A percentile compares a stretch with the other conserved stretches of the same genome.
Evolutionary conservation across 2,888 invertebrate species (phyloP).

Genomic region (Diarsia dahlii): DNA sequence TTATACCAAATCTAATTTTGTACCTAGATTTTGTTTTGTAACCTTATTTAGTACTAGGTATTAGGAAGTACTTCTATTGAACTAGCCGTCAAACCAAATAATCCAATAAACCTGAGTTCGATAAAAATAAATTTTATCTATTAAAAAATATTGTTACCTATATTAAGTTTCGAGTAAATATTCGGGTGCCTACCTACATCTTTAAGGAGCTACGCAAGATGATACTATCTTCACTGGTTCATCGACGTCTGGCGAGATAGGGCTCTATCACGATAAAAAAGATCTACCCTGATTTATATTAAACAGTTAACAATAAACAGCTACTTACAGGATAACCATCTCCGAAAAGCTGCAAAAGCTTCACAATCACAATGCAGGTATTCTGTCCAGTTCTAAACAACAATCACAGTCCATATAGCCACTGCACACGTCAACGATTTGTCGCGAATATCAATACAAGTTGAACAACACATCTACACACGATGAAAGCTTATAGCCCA

Average conservation of each 20-base stretch:
- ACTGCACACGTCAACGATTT: constrained; percentile 57
- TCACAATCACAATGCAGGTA: constrained; percentile 76
- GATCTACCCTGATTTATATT: not conserved
- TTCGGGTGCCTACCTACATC: not conserved
- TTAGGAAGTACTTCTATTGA: not conserved
- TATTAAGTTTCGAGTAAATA: not conserved
- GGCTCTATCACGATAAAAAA: not conserved
- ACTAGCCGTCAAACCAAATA: not conserved
- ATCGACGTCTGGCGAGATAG: not conserved
- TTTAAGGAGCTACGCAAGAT: not conserved
- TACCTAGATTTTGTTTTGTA: not conserved
- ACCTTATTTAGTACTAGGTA: not conserved
- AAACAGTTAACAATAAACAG: not conserved
- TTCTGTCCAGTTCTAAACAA: constrained; percentile 62
- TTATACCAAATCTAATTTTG: not conserved
- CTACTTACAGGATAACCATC: constrained; percentile 89
- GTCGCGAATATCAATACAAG: constrained; percentile 54
- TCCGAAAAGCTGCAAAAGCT: constrained; percentile 76
- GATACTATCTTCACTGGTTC: not conserved
- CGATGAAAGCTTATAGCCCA: constrained; percentile 84
- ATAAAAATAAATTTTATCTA: not conserved
- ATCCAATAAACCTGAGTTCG: not conserved
- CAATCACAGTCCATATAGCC: constrained; percentile 74
- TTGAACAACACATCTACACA: constrained; percentile 74
- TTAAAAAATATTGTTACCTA: not conserved